phyloP scores from a whole-genome alignment of 2,888 invertebrate genomes.

The Heteromurus nitidus region DNA sequence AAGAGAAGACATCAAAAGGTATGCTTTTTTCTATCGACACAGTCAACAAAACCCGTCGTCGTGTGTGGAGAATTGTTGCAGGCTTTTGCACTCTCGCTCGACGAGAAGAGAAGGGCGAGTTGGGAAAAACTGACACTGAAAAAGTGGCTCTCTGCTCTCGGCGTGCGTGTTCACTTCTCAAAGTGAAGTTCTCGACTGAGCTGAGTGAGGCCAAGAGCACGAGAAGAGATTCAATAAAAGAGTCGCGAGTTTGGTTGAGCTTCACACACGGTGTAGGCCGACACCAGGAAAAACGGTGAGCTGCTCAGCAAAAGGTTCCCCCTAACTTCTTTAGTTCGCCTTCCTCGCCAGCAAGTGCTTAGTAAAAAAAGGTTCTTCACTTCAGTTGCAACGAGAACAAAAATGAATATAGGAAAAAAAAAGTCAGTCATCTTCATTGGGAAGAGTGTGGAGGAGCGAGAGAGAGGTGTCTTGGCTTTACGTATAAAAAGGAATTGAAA shows the following conservation, averaged over 20 bases:
- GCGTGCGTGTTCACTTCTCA: constrained; percentile 42
- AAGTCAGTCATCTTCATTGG: constrained; percentile 56
- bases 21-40: too few relatives aligned
- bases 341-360: constrained; percentile 41
- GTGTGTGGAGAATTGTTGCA: too few relatives aligned
- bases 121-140: too few relatives aligned
- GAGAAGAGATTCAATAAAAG: constrained; percentile 30
- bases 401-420: constrained; percentile 45
- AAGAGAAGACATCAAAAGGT: not conserved
- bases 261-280: not conserved
- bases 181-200: constrained; percentile 58
- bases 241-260: not conserved
- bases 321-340: not conserved
- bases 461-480: constrained; percentile 23
- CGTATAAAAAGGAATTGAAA: constrained; percentile 32
- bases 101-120: not conserved
- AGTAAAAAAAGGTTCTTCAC: constrained; percentile 49
- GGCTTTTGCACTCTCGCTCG: too few relatives aligned
- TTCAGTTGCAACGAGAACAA: too few relatives aligned
- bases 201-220: constrained; percentile 24
- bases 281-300: not conserved
- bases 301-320: constrained; percentile 10
- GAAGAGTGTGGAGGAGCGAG: constrained; percentile 7
- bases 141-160: too few relatives aligned
- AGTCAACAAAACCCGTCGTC: too few relatives aligned